Conservation (phyloP, 2,888 invertebrate species). For the Isotomurus palustris region DNA sequence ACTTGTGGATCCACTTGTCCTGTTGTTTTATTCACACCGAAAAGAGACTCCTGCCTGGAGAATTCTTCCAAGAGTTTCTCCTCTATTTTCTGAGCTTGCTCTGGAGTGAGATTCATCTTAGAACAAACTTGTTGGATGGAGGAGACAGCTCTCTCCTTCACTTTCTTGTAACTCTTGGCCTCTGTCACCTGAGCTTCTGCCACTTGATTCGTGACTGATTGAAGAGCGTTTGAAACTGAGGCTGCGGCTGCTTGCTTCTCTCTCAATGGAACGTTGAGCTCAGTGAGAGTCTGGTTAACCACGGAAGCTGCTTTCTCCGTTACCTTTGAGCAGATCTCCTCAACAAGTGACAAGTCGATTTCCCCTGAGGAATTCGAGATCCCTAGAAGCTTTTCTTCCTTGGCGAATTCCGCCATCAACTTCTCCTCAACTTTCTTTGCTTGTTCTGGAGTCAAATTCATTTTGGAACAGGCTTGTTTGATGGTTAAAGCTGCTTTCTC, state of each 20-base stretch:
- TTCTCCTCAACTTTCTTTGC: not conserved
- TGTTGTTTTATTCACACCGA: too few species aligned
- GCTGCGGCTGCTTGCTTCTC: too few species aligned
- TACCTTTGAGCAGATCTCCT: too few species aligned
- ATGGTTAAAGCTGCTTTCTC: not conserved
- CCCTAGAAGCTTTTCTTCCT: not conserved
- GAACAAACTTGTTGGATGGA: slow-evolving; percentile 4
- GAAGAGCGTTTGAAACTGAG: too few species aligned
- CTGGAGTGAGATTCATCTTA: slow-evolving; percentile 5
- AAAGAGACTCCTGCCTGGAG: too few species aligned
- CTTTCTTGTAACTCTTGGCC: not conserved
- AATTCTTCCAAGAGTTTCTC: slow-evolving; percentile 6
- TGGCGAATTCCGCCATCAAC: not conserved
- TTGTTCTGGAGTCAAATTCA: not conserved
- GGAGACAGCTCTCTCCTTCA: not conserved
- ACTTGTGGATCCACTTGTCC: not conserved
- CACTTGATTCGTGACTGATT: too few species aligned
- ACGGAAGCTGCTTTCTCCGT: too few species aligned
- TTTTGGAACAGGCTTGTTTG: not conserved
- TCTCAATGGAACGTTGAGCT: too few species aligned
- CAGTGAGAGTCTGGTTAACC: too few species aligned
- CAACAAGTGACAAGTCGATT: too few species aligned
- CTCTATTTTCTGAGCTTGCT: not conserved
- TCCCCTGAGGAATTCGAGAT: too few species aligned
- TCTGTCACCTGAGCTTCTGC: too few species aligned